Evolutionary conservation across 2,888 invertebrate genomes (phyloP), one percentile per base, ranked within the genome.

Genomic region (Adelognathus sp.): DNA sequence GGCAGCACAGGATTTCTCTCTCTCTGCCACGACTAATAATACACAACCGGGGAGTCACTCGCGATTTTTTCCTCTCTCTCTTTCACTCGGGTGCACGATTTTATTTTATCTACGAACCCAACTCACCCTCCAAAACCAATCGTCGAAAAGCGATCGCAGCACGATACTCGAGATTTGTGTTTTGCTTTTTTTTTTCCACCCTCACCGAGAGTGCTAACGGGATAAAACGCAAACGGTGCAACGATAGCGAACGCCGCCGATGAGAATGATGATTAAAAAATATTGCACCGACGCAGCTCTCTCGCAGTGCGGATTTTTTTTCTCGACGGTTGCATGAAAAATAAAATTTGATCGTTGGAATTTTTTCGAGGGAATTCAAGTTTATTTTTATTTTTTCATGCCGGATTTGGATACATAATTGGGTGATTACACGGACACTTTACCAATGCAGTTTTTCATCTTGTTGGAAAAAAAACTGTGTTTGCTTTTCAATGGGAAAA

Each of bases 111-210:
- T 63, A 64, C 63, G 31, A 74, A 50, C 60, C 31, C 2, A 31
- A 36, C 50, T 14, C 2, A 39, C 44, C 11, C 36, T 31, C 66
- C 69, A 29, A 64, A 78, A 73, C 66, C 67, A 75, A 75, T 75
- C 69, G 75, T 54, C 50, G 58, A 71, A 71, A 76, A 71, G 41
- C 70, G 70, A 76, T 76, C 39, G 70, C 61, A 46, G 58, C 24
- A 9, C 70, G 76, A 76, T 76, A 76, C 64, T 63, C 41, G 16
- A 11, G 21, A 31, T 2, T 36, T 3, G 21, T 46, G 33, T n/a
- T 21, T n/a, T n/a, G n/a, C n/a, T 31, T 27, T 36, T 6, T 7
- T 67, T 33, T 41, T 64, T 58, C n/a, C 27, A 7, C 39, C 29
- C 41, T 46, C 69, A 41, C 33, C 14, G 9, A 39, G 29, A 24